These are phyloP conservation scores for Botia kubotai DNA, from an alignment of 2,797 vertebrate species.

Conservation along the genomic window DNA sequence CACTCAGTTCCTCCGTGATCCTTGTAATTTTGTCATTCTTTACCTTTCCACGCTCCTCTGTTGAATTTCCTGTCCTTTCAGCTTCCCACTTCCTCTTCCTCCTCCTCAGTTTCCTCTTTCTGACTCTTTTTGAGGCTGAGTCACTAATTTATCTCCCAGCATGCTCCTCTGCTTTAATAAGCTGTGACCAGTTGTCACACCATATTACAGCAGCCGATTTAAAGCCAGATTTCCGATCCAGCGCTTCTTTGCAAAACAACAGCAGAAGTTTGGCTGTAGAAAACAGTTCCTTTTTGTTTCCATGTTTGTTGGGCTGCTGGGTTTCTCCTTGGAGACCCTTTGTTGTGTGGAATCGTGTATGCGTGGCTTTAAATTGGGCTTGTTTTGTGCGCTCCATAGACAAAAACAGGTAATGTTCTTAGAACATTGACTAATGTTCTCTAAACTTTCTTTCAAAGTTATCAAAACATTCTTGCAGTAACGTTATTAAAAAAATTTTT, in stretches of 20 bases:
- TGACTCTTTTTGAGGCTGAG: not conserved
- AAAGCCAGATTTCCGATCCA: constrained; percentile 36
- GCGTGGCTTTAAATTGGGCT: constrained; percentile 18
- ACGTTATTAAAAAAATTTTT: too few relatives aligned
- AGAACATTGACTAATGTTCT: too few relatives aligned
- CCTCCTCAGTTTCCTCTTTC: constrained; percentile 23
- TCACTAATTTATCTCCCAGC: constrained; percentile 31
- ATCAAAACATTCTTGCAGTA: too few relatives aligned
- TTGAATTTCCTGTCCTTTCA: constrained; percentile 12
- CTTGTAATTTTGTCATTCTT: constrained; percentile 19
- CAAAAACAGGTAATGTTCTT: not conserved
- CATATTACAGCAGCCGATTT: not conserved
- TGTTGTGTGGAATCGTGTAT: constrained; percentile 43
- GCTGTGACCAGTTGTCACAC: constrained; percentile 37
- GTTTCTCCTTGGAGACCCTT: constrained; percentile 61
- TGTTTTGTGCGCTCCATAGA: constrained; percentile 24
- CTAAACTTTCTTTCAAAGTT: too few relatives aligned
- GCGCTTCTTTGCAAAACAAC: constrained; percentile 8
- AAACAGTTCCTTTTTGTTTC: constrained; percentile 41
- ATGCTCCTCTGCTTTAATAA: constrained; percentile 24
- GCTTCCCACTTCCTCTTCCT: constrained; percentile 26
- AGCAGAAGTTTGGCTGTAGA: constrained; percentile 19
- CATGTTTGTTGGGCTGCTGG: constrained; percentile 49
- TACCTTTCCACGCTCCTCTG: constrained; percentile 17
- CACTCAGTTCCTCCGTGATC: not conserved